Evolutionary conservation across 2,888 invertebrate genomes (phyloP).

Genomic region (Strigamia maritima): DNA sequence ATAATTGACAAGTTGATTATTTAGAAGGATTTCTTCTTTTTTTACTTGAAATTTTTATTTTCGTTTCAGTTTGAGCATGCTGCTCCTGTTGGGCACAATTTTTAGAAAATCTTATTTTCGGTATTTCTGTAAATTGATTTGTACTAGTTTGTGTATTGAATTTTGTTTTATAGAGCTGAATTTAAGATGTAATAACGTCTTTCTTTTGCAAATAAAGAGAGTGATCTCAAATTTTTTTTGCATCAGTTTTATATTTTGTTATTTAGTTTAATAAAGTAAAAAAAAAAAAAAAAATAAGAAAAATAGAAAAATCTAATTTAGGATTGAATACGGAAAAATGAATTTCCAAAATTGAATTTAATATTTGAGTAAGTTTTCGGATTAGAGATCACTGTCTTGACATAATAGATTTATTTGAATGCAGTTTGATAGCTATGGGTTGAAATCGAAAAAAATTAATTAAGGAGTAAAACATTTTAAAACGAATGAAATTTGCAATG

Average conservation of each 20-base stretch:
- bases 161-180: not conserved
- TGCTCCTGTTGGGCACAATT: conserved; percentile 21
- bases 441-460: not conserved
- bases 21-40: conserved; percentile 14
- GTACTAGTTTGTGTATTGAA: conserved; percentile 11
- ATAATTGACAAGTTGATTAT: not conserved
- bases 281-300: not conserved
- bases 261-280: not conserved
- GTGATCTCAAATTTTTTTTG: conserved; percentile 31
- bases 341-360: not conserved
- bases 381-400: conserved; percentile 30
- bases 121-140: conserved; percentile 19
- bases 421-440: not conserved
- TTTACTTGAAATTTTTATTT: conserved; percentile 6
- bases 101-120: not conserved
- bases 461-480: not conserved
- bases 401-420: not conserved
- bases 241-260: conserved; percentile 18
- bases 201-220: conserved; percentile 30
- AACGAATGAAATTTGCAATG: not conserved
- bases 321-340: not conserved
- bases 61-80: conserved; percentile 32
- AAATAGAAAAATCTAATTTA: not conserved
- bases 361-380: not conserved
- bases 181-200: conserved; percentile 22